Conservation (phyloP, 2,888 invertebrate species). For the Sesamia inferens region DNA sequence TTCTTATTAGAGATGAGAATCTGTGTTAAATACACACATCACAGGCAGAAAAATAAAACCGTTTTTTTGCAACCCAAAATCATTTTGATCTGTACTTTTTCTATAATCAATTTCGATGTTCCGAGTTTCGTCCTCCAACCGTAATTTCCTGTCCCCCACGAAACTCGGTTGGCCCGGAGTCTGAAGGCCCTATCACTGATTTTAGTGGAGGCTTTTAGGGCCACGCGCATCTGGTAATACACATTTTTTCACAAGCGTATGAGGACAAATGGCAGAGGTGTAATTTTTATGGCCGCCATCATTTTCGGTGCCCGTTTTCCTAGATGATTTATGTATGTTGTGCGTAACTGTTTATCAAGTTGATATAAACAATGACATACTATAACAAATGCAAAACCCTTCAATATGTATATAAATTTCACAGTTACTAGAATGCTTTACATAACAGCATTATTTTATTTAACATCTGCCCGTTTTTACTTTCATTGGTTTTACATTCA, state of each 20-base stretch:
- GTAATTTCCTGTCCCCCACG: background rate
- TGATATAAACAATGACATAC: background rate
- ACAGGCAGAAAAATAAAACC: too few relatives aligned
- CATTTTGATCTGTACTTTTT: background rate
- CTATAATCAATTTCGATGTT: too few relatives aligned
- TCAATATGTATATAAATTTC: background rate
- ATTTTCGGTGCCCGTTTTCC: background rate
- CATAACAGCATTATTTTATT: too few relatives aligned
- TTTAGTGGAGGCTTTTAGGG: background rate
- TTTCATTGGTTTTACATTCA: constrained; percentile 89
- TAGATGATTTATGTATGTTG: background rate
- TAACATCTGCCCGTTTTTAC: constrained; percentile 45
- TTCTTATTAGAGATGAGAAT: too few relatives aligned
- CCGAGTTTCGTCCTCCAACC: too few relatives aligned
- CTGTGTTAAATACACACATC: too few relatives aligned
- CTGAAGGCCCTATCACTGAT: background rate
- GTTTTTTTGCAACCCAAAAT: too few relatives aligned
- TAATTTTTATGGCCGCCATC: background rate
- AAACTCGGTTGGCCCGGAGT: background rate
- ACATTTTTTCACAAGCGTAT: background rate
- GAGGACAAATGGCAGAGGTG: background rate
- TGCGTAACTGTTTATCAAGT: background rate
- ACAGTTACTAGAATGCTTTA: background rate
- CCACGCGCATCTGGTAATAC: too few relatives aligned
- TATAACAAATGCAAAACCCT: background rate